These are phyloP conservation scores for Crossaster papposus DNA, from an alignment of 53 echinoderm and acorn worm genomes.

Conservation along the genomic window DNA sequence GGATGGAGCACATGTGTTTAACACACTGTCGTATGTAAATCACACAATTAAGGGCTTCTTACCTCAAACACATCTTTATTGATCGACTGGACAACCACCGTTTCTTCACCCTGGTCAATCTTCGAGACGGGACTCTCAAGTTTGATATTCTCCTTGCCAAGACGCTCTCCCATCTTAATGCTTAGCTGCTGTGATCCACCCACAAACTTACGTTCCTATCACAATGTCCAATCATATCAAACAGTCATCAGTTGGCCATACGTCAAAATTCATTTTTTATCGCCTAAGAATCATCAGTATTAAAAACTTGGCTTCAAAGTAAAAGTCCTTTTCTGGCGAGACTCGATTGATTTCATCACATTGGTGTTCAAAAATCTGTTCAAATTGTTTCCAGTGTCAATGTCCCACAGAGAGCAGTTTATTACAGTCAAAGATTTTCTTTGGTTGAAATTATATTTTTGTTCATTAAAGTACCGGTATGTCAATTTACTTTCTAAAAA, in stretches of 20 bases:
- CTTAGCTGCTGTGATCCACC: constrained; percentile 86
- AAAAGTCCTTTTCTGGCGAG: too few species aligned
- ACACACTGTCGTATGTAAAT: too few species aligned
- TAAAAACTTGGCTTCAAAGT: too few species aligned
- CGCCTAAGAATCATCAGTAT: neutral
- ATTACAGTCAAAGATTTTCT: too few species aligned
- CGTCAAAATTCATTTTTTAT: neutral
- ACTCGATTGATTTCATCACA: neutral
- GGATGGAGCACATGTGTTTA: too few species aligned
- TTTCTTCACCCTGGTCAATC: constrained; percentile 65
- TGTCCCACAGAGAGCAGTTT: neutral
- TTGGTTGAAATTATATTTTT: too few species aligned
- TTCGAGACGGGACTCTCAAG: constrained; percentile 59
- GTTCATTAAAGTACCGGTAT: too few species aligned
- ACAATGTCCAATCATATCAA: neutral
- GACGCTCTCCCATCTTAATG: constrained; percentile 65
- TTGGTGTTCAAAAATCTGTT: neutral
- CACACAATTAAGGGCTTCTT: neutral
- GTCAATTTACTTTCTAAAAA: too few species aligned
- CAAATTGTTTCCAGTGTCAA: neutral
- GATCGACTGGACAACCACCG: constrained; percentile 30
- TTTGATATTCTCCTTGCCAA: constrained; percentile 72
- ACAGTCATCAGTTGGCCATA: neutral
- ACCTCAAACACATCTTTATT: constrained; percentile 61
- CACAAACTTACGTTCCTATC: constrained; percentile 81